Evolutionary conservation across 92 coral and sea anemone genomes (phyloP).

Genomic region (Hydrozoanthus gracilis): DNA sequence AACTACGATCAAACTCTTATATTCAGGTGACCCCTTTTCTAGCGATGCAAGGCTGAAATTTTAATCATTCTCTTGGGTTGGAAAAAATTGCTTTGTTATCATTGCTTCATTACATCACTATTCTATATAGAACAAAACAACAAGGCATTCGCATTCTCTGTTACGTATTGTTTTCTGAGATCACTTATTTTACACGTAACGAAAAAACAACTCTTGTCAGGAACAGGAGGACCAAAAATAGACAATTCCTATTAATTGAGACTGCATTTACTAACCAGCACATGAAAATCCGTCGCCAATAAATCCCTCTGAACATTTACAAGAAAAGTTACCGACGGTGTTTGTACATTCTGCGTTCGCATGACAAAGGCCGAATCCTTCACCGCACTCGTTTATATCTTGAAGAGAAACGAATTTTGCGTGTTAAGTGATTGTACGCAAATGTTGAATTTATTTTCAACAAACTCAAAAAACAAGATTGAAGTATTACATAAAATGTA

Average conservation of each 20-base stretch:
- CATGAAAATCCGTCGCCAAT: background rate
- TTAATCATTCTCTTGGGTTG: too few species aligned
- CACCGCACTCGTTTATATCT: slow-evolving; percentile 32
- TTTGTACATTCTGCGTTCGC: slow-evolving; percentile 16
- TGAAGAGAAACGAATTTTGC: background rate
- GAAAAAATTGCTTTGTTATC: too few species aligned
- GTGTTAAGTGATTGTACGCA: background rate
- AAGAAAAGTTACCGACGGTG: slow-evolving; percentile 15
- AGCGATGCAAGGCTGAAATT: too few species aligned
- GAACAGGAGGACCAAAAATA: background rate
- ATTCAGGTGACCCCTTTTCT: too few species aligned
- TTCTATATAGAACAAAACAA: too few species aligned
- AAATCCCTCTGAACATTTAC: slow-evolving; percentile 20
- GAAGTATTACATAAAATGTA: background rate
- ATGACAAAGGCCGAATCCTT: background rate
- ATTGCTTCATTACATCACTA: too few species aligned
- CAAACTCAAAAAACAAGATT: background rate
- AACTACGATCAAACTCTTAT: too few species aligned
- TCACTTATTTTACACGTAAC: background rate
- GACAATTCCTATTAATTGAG: background rate
- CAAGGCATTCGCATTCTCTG: too few species aligned
- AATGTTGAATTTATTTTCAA: too few species aligned
- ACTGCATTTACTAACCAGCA: background rate
- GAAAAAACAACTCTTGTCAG: background rate
- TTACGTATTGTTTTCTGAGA: too few species aligned